phyloP scores from a whole-genome alignment of 2,888 invertebrate genomes.

The Ennomos erosarius region DNA sequence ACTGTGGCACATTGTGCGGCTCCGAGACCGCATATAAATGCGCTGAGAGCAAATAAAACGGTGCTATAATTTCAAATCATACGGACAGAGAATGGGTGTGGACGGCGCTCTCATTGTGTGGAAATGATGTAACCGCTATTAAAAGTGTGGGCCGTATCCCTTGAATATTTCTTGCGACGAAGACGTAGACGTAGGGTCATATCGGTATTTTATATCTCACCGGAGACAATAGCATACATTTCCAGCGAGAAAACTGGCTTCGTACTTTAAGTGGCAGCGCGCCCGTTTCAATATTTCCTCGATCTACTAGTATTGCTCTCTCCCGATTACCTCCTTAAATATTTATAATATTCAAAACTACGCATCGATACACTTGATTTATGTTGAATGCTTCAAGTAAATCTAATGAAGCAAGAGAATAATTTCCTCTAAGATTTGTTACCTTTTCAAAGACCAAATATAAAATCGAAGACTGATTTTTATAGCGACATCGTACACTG shows the following conservation, averaged over 20 bases:
- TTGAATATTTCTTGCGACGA: conserved; percentile 85
- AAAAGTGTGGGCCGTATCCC: conserved; percentile 85
- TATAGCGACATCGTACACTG: conserved; percentile 59
- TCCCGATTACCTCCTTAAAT: conserved; percentile 58
- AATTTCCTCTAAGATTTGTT: conserved; percentile 52
- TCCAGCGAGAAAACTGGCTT: conserved; percentile 78
- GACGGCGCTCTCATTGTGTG: conserved; percentile 85
- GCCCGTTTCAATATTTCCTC: conserved; percentile 67
- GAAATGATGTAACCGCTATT: conserved; percentile 86
- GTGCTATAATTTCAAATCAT: conserved; percentile 86
- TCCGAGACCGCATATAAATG: conserved; percentile 83
- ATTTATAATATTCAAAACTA: conserved; percentile 45
- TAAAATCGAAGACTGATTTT: conserved; percentile 60
- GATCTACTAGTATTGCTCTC: conserved; percentile 51
- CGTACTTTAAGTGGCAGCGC: conserved; percentile 66
- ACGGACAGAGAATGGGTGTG: conserved; percentile 86
- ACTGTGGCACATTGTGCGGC: conserved; percentile 79
- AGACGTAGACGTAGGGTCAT: conserved; percentile 84
- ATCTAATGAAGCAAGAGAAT: conserved; percentile 49
- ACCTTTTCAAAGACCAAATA: conserved; percentile 53
- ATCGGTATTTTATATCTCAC: conserved; percentile 84
- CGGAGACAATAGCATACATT: conserved; percentile 82
- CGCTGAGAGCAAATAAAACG: conserved; percentile 84
- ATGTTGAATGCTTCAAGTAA: conserved; percentile 43
- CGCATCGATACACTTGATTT: conserved; percentile 48